These are phyloP conservation scores for Thumatha senex DNA, from an alignment of 2,888 invertebrate genomes.

Conservation along the genomic window DNA sequence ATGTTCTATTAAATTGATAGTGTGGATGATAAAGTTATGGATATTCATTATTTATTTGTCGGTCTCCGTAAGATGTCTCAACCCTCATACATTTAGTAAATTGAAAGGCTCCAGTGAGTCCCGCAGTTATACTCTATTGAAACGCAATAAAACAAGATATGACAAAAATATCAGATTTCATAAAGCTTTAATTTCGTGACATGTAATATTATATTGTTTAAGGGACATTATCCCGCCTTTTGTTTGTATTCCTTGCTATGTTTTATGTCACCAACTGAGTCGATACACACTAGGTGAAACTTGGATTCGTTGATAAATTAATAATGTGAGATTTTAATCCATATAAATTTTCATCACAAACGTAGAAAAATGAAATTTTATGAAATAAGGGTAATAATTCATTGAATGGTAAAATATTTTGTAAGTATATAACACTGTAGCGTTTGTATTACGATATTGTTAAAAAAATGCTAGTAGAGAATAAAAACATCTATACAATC, in stretches of 20 bases:
- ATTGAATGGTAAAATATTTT: too few relatives aligned
- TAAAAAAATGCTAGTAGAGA: too few relatives aligned
- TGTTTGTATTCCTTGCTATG: constrained; percentile 63
- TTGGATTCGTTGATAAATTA: too few relatives aligned
- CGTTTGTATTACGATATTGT: too few relatives aligned
- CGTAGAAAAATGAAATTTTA: too few relatives aligned
- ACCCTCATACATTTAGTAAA: constrained; percentile 59
- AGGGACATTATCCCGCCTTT: constrained; percentile 75
- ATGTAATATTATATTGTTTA: constrained; percentile 80
- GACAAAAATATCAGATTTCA: constrained; percentile 84
- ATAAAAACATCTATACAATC: too few relatives aligned
- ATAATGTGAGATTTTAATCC: background rate
- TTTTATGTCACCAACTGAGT: constrained; percentile 53
- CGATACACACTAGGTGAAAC: constrained; percentile 47
- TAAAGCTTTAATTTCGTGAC: constrained; percentile 81
- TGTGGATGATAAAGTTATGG: constrained; percentile 23
- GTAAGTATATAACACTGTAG: too few relatives aligned
- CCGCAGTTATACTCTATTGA: constrained; percentile 70
- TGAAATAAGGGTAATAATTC: too few relatives aligned
- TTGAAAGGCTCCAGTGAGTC: constrained; percentile 62
- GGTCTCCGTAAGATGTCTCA: constrained; percentile 30
- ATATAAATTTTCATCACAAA: background rate
- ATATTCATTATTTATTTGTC: constrained; percentile 29
- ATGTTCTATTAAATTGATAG: constrained; percentile 20
- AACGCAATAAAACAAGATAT: constrained; percentile 80